phyloP scores from a whole-genome alignment of 2,797 vertebrate species.

The Macropus fuliginosus region DNA sequence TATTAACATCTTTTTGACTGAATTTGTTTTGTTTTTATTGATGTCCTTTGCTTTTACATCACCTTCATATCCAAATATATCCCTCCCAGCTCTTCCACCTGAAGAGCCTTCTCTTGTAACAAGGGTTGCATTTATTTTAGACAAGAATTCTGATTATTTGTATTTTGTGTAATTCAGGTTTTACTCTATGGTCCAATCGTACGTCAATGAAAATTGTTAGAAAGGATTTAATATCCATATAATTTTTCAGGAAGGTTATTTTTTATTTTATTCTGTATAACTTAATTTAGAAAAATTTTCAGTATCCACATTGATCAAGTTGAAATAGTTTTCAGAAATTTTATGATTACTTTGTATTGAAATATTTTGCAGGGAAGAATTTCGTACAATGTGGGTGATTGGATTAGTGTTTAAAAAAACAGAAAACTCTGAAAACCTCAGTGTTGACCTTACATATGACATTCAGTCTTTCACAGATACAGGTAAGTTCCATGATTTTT shows the following conservation, averaged over 20 bases:
- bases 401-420: conserved; percentile 93
- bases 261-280: neutral
- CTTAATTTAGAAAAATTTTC: neutral
- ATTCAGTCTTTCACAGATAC: conserved; percentile 93
- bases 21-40: neutral
- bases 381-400: conserved; percentile 94
- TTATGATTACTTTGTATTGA: neutral
- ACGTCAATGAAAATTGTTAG: neutral
- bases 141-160: neutral
- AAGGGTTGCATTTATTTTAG: neutral
- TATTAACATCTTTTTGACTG: neutral
- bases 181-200: neutral
- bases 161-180: neutral
- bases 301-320: neutral
- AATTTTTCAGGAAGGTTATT: neutral
- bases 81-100: neutral
- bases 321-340: neutral
- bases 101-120: neutral
- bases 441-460: conserved; percentile 91
- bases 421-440: conserved; percentile 91
- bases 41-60: neutral
- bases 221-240: neutral
- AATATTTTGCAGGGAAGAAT: conserved; percentile 87
- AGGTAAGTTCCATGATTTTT: conserved; percentile 81
- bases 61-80: neutral